Evolutionary conservation across 2,113 vertebrate genomes (phyloP), one percentile per base, ranked within the genome.

Genomic region (Hemicordylus capensis): DNA sequence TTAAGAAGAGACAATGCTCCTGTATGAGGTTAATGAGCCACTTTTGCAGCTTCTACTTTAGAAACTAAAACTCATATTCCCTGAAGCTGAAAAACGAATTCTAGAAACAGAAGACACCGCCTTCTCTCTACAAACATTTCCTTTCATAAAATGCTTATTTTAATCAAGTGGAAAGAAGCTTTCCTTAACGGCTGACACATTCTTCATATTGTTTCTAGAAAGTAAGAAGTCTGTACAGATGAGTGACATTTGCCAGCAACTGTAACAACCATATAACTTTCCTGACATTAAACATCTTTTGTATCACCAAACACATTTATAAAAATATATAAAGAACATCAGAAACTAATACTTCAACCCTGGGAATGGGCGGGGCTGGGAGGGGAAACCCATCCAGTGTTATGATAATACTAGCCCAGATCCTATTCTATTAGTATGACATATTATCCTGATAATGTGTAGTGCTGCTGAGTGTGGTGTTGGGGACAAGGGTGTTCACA

Each of bases 81-180:
- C 92, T 95, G 91, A 93, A 92, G 90, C 91, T 93, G 91, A 93
- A 93, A 93, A 95, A 94, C 94, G 93, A 95, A 92, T 91, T 92
- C 89, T 81, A 80, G 93, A 93, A 95, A 94, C 91, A 93, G 91
- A 93, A 93, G 91, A 93, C 88, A 91, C 91, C 89, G 91, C 93
- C 91, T 94, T 93, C 87, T 88, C 86, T 91, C 90, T 91, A 84
- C 88, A 91, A 91, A 85, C 90, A 87, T 87, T 93, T 94, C 87
- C 88, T 92, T 93, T 93, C 89, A 92, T 93, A 92, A 93, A 95
- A 93, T 93, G 90, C 93, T 91, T 91, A 89, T 93, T 95, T 95
- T 92, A 93, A 92, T 94, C 89, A 90, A 88, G 90, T 90, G 90
- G 89, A 93, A 95, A 93, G 91, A 95, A 83, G 93, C 92, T 93